phyloP scores from a whole-genome alignment of 2,888 invertebrate genomes.

The Fragum whitleyi region DNA sequence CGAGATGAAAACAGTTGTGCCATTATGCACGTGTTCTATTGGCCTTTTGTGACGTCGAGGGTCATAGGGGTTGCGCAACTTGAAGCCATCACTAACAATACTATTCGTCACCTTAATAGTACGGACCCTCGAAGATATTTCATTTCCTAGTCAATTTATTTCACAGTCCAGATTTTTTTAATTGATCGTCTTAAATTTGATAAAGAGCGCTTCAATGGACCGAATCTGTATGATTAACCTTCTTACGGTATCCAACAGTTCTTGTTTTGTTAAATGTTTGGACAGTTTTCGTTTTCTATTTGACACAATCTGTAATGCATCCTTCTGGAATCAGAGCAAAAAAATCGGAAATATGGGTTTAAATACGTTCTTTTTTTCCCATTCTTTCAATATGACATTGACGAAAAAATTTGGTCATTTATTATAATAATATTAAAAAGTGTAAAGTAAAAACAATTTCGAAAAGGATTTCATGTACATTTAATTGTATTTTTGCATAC shows the following conservation, averaged over 20 bases:
- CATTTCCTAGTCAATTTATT: conserved; percentile 29
- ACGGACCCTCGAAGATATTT: conserved; percentile 18
- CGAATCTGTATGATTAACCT: conserved; percentile 20
- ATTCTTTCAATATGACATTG: no score
- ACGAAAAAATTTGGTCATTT: no score
- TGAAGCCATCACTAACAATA: conserved; percentile 25
- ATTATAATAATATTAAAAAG: no score
- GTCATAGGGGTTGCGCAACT: conserved; percentile 32
- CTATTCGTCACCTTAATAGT: conserved; percentile 19
- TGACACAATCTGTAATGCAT: no score
- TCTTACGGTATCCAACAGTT: background rate
- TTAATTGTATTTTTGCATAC: no score
- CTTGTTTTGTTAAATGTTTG: background rate
- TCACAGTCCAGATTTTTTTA: conserved; percentile 29
- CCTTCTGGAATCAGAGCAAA: no score
- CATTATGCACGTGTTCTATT: conserved; percentile 27
- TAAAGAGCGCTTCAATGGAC: conserved; percentile 22
- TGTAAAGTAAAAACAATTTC: no score
- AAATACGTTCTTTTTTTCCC: background rate
- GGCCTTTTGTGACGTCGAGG: conserved; percentile 24
- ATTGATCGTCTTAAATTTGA: conserved; percentile 21
- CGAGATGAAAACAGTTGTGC: conserved; percentile 27
- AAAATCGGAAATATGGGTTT: background rate
- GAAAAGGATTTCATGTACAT: no score
- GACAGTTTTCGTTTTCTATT: background rate